phyloP scores from a whole-genome alignment of 2,888 invertebrate genomes.

The Esperia sulphurella region DNA sequence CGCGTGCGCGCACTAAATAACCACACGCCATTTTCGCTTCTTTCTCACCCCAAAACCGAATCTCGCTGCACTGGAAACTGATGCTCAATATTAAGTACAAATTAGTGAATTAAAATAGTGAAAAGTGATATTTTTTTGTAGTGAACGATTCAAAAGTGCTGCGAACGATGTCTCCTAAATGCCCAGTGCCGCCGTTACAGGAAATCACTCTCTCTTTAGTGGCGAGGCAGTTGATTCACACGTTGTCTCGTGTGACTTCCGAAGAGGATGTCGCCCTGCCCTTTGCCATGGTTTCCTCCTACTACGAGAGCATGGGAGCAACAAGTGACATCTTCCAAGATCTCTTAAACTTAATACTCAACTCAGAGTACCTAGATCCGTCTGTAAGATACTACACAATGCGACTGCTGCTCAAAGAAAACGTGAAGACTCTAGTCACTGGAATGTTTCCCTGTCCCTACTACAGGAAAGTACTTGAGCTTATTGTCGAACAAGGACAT shows the following conservation, averaged over 20 bases:
- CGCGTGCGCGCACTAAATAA: constrained; percentile 66
- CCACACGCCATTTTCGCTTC: constrained; percentile 59
- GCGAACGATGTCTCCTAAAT: constrained; percentile 81
- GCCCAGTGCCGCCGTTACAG: constrained; percentile 79
- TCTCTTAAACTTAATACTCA: constrained; percentile 81
- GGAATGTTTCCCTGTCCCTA: constrained; percentile 86
- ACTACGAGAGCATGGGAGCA: constrained; percentile 80
- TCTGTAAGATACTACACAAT: constrained; percentile 83
- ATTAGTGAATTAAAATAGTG: constrained; percentile 34
- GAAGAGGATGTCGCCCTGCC: constrained; percentile 78
- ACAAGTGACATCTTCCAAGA: constrained; percentile 85
- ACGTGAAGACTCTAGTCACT: constrained; percentile 82
- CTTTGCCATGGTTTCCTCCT: constrained; percentile 80
- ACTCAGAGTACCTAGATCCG: constrained; percentile 83
- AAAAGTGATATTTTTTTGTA: constrained; percentile 40
- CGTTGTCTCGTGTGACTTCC: constrained; percentile 80
- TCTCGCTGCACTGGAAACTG: constrained; percentile 32
- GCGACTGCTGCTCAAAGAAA: constrained; percentile 81
- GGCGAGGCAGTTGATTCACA: constrained; percentile 81
- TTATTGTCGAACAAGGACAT: constrained; percentile 81
- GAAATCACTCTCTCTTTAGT: constrained; percentile 80
- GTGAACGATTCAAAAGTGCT: constrained; percentile 22
- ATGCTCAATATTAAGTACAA: constrained; percentile 54
- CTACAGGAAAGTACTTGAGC: constrained; percentile 83
- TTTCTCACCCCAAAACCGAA: constrained; percentile 55